A percentile compares a stretch with the other conserved stretches of the same genome.
Conservation (phyloP, 2,797 vertebrate genomes). For the Rhinella marina region DNA sequence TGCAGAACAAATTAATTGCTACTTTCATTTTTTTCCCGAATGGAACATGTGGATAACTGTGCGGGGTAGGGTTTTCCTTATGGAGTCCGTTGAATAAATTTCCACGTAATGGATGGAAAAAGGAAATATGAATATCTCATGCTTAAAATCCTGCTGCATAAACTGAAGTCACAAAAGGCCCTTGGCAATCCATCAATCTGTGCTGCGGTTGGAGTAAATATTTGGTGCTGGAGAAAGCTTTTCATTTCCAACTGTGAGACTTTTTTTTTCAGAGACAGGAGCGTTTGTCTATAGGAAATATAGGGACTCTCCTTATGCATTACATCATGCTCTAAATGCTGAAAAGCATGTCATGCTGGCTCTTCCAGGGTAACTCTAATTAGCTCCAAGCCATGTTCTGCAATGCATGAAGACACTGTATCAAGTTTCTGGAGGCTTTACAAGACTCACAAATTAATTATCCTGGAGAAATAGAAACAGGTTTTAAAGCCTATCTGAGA, state of each 20-base stretch:
- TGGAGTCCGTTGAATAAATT: conserved; percentile 1
- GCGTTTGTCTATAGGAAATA: conserved; percentile 39
- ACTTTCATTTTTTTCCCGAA: conserved; percentile 40
- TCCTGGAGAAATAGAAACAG: background rate
- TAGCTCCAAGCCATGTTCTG: conserved; percentile 56
- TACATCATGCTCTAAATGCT: conserved; percentile 59
- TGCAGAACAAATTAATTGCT: conserved; percentile 42
- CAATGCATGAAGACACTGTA: conserved; percentile 51
- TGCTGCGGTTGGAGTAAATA: conserved; percentile 37
- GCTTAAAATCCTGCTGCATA: conserved; percentile 16
- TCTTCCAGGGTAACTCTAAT: conserved; percentile 53
- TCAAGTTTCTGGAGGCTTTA: conserved; percentile 48
- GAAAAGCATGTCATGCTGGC: conserved; percentile 47
- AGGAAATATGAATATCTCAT: conserved; percentile 33
- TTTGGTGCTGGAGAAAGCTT: conserved; percentile 43
- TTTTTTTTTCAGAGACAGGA: background rate
- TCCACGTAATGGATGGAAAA: conserved; percentile 25
- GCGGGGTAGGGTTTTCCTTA: conserved; percentile 30
- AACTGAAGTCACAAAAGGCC: conserved; percentile 15
- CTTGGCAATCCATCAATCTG: conserved; percentile 40
- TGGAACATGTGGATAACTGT: conserved; percentile 16
- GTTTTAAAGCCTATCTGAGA: background rate
- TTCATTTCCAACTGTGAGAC: conserved; percentile 31
- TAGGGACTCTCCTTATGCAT: conserved; percentile 22
- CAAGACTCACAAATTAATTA: conserved; percentile 37